Evolutionary conservation across 2,888 invertebrate genomes (phyloP).

Genomic region (Andrena camellia): DNA sequence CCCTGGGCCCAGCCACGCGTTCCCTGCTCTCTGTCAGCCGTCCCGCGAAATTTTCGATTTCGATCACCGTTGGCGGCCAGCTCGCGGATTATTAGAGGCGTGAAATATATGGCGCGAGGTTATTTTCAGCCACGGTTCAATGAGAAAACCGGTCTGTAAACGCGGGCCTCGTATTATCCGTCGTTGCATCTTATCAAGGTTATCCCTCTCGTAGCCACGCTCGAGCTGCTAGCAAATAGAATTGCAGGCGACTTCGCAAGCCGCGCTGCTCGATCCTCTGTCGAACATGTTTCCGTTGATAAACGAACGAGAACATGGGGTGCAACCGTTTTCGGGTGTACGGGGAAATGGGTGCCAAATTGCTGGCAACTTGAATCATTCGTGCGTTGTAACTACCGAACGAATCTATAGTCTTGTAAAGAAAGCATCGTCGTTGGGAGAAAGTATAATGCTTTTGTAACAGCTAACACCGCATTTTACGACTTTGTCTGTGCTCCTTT

Average conservation of each 20-base stretch:
- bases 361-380: not conserved
- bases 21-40: not conserved
- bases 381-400: not conserved
- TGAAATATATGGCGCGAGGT: slow-evolving; percentile 43
- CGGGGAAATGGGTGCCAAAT: not conserved
- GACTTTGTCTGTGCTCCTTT: too few relatives aligned
- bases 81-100: slow-evolving; percentile 22
- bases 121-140: slow-evolving; percentile 60
- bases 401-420: not conserved
- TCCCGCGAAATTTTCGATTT: not conserved
- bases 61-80: not conserved
- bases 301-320: not conserved
- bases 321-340: not conserved
- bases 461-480: too few relatives aligned
- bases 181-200: slow-evolving; percentile 61
- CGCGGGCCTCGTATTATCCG: slow-evolving; percentile 50
- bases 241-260: slow-evolving; percentile 9
- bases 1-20: not conserved
- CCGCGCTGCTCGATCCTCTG: not conserved
- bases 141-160: slow-evolving; percentile 62
- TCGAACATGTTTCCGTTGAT: not conserved
- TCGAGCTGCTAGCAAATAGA: slow-evolving; percentile 51
- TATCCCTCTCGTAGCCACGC: slow-evolving; percentile 39
- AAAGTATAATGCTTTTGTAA: not conserved
- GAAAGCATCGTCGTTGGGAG: not conserved